Base-by-base conservation (phyloP, 2,113 vertebrate species). In the Muscicapa adusta region DNA sequence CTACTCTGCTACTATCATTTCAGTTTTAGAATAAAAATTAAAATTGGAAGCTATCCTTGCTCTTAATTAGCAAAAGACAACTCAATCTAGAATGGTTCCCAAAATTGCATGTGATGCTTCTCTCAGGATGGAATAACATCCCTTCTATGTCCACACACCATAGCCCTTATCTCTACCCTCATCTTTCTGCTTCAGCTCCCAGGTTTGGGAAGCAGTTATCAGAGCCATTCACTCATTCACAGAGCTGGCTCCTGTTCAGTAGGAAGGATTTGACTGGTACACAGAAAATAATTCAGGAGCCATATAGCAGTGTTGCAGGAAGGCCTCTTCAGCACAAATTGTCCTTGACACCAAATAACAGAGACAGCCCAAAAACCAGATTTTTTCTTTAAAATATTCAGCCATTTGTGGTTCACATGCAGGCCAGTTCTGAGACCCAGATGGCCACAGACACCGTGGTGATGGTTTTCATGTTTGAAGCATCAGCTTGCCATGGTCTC, bases 311-410 rank as follows among this genome's bases (percentile, higher is more conserved):
- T 66, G 38, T 38, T 62, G 8, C 31, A 66, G 22, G 10, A 83
- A 53, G 18, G 6, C 3, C 5, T 51, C 22, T 80, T 84, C 0
- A 5, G 17, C 19, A 74, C 9, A 14, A 9, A 9, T 70, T 72
- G 45, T 34, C 36, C 17, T 65, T 36, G 12, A 50, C 9, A 83
- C 23, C 10, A 40, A 45, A 34, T 25, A 18, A 51, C 6, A 70
- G 34, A 70, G 3, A 8, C 1, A 7, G 10, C 1, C 9, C 18
- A 73, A 36, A 10, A 71, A 2, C 2, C 23, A 48, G 33, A 50
- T 13, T 14, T 73, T 53, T 61, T 50, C n/a, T 77, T 43, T 51
- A 40, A 65, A 68, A 68, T 12, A 48, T 34, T 20, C 29, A 51
- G 13, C 9, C 13, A 60, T 53, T 56, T 82, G 24, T 28, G 5